Evolutionary conservation across 1,140 invertebrate genomes (phyloP).

Genomic region (Pogonognathellus flavescens): DNA sequence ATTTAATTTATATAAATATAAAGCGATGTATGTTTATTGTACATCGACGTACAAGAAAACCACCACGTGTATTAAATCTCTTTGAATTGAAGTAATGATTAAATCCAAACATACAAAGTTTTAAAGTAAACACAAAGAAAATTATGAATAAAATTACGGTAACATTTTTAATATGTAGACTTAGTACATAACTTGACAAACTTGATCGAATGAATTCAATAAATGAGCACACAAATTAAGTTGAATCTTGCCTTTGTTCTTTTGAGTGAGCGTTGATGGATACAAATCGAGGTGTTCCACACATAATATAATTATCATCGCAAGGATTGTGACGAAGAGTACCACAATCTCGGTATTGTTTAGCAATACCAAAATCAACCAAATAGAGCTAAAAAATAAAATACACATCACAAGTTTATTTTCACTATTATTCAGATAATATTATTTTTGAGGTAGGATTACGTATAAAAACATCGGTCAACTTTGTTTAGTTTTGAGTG

Average conservation of each 20-base stretch:
- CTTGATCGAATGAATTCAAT: no score
- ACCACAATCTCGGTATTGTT: slow-evolving; percentile 92
- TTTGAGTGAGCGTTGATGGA: slow-evolving; percentile 97
- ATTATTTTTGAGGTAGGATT: neutral
- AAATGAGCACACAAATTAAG: neutral
- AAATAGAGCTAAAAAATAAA: slow-evolving; percentile 81
- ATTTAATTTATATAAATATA: no score
- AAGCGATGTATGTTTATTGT: no score
- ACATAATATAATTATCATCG: slow-evolving; percentile 89
- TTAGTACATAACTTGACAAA: no score
- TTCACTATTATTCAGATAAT: neutral
- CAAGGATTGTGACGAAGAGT: slow-evolving; percentile 91
- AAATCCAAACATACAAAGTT: no score
- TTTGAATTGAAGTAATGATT: no score
- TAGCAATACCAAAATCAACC: slow-evolving; percentile 97
- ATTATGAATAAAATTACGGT: no score
- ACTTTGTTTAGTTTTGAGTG: no score
- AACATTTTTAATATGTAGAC: no score
- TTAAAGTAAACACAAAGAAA: slow-evolving; percentile 15
- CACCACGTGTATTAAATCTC: no score
- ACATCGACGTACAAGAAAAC: no score
- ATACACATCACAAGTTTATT: slow-evolving; percentile 28
- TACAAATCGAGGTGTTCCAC: slow-evolving; percentile 96
- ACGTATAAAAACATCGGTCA: neutral
- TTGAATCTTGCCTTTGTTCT: slow-evolving; percentile 77